Evolutionary conservation across 2,113 vertebrate species (phyloP).

Genomic region (human (Homo sapiens)): GRCh38 chr21:35254501-35255000

Average conservation of each 20-base stretch:
- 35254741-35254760: background rate
- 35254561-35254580: rapidly evolving
- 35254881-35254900: background rate
- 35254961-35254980: background rate
- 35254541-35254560: rapidly evolving
- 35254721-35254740: background rate
- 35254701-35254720: background rate
- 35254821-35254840: background rate
- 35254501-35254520: background rate
- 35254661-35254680: background rate
- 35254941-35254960: no score
- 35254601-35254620: background rate
- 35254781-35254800: background rate
- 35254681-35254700: background rate
- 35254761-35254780: background rate
- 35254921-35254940: background rate
- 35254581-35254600: background rate
- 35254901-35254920: background rate
- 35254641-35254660: background rate
- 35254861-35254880: background rate
- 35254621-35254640: background rate
- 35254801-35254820: background rate
- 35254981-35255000: rapidly evolving
- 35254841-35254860: background rate
- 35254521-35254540: background rate